Conservation (phyloP, 2,113 vertebrate species). For the Tetrao urogallus region DNA sequence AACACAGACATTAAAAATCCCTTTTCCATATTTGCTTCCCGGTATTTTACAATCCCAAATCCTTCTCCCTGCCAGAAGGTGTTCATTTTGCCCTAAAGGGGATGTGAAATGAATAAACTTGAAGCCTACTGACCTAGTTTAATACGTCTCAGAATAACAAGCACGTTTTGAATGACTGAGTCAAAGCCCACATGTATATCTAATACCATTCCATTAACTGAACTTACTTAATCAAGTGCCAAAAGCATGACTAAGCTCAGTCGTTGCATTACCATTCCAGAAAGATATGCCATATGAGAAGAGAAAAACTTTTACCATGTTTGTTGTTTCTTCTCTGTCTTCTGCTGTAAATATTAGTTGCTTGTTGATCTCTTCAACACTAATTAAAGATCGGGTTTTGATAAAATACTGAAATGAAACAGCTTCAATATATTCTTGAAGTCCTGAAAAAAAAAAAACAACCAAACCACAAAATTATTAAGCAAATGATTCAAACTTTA, state of each 20-base stretch:
- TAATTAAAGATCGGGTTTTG: slow-evolving; percentile 89
- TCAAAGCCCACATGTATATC: background rate
- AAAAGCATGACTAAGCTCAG: background rate
- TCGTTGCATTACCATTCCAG: background rate
- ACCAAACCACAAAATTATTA: background rate
- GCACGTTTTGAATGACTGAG: background rate
- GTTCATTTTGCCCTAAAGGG: slow-evolving; percentile 2
- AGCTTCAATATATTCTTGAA: slow-evolving; percentile 97
- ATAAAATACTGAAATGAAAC: slow-evolving; percentile 97
- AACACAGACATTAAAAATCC: background rate
- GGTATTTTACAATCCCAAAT: background rate
- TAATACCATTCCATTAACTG: background rate
- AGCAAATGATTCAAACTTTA: background rate
- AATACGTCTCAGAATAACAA: slow-evolving; percentile 17
- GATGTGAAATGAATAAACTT: slow-evolving; percentile 27
- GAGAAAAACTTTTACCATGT: slow-evolving; percentile 71
- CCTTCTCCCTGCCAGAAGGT: background rate
- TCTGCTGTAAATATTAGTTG: slow-evolving; percentile 86
- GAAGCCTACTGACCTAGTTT: background rate
- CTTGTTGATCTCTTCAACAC: slow-evolving; percentile 94
- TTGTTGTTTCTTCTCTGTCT: slow-evolving; percentile 76
- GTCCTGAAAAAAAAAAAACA: slow-evolving; percentile 76
- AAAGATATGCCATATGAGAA: slow-evolving; percentile 18
- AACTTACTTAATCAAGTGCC: slow-evolving; percentile 41
- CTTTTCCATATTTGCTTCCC: background rate